A percentile compares a stretch with the other conserved stretches of the same genome.
phyloP scores from a whole-genome alignment of 2,888 invertebrate species.

The Thyatira batis region DNA sequence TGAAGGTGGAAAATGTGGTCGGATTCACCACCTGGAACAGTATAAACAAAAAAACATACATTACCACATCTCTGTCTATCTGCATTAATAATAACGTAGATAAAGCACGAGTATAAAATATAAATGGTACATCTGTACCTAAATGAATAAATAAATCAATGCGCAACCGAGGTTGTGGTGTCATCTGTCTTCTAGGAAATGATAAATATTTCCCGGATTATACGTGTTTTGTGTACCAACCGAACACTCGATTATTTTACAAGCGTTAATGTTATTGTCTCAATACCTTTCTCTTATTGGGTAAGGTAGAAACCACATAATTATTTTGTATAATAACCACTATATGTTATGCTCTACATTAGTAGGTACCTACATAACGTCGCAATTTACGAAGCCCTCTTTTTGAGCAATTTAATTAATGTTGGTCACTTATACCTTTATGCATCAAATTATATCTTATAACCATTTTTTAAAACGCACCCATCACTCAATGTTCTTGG shows the following conservation, averaged over 20 bases:
- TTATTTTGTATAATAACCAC: background rate
- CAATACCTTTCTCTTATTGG: background rate
- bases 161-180: background rate
- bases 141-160: background rate
- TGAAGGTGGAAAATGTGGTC: constrained; percentile 89
- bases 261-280: background rate
- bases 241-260: background rate
- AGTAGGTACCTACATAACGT: too few species aligned
- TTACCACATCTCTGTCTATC: background rate
- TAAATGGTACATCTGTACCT: background rate
- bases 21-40: constrained; percentile 82
- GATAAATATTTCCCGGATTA: background rate
- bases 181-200: background rate
- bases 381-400: background rate
- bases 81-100: background rate
- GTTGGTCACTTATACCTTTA: background rate
- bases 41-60: background rate
- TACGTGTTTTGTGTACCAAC: background rate
- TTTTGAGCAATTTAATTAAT: background rate
- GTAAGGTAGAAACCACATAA: background rate
- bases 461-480: background rate
- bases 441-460: background rate
- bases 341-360: background rate
- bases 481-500: background rate
- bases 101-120: background rate